These are phyloP conservation scores for Acrocephalus arundinaceus DNA, from an alignment of 2,113 vertebrate genomes.

Conservation along the genomic window DNA sequence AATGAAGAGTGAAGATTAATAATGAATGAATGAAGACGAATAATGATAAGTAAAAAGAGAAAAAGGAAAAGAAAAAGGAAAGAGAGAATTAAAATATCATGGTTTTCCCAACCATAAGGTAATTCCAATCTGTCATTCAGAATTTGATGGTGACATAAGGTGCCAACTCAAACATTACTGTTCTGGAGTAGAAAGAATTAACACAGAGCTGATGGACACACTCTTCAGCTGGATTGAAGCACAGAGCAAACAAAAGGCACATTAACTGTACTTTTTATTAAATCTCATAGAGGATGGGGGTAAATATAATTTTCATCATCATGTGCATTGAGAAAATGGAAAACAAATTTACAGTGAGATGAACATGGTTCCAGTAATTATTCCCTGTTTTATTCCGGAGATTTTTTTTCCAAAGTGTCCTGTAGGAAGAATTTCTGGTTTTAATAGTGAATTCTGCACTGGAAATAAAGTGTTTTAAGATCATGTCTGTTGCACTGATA, in stretches of 20 bases:
- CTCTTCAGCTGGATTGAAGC: not conserved
- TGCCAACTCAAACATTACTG: not conserved
- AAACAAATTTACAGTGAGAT: not conserved
- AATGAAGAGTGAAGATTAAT: not conserved
- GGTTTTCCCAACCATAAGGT: not conserved
- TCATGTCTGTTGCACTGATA: not conserved
- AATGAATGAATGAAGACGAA: not conserved
- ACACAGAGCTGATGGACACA: not conserved
- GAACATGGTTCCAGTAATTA: not conserved
- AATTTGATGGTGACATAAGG: not conserved
- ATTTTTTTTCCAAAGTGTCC: not conserved
- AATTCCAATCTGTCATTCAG: not conserved
- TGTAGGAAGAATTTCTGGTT: not conserved
- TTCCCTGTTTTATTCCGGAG: not conserved
- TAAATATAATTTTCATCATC: not conserved
- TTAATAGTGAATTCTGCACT: not conserved
- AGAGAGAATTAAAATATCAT: not conserved
- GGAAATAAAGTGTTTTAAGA: not conserved
- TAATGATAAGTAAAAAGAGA: not conserved
- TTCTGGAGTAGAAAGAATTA: not conserved
- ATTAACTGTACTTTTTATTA: not conserved
- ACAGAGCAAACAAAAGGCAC: not conserved
- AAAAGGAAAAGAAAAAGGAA: not conserved
- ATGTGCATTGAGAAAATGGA: not conserved
- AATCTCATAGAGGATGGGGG: not conserved